Conservation (phyloP, 1,140 invertebrate genomes). For the Plectus sambesii region DNA sequence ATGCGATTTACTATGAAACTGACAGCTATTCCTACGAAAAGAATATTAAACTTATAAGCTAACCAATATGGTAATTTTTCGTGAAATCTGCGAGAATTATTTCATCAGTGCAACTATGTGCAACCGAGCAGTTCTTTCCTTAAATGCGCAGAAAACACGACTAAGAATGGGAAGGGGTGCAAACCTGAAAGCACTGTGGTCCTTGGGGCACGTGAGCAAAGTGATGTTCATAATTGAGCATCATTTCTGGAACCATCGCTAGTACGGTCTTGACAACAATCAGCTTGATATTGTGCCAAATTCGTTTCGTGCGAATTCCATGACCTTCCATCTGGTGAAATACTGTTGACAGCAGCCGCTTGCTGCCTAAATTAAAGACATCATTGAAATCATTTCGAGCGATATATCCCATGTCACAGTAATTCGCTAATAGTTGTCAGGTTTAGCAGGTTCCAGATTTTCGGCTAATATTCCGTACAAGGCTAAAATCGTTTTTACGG, state of each 20-base stretch:
- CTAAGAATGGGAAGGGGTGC: conserved; percentile 8
- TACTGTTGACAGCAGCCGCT: conserved; percentile 49
- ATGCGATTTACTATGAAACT: too few species aligned
- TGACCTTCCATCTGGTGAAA: conserved; percentile 45
- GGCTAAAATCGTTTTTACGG: too few species aligned
- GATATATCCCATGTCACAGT: too few species aligned
- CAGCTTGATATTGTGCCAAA: conserved; percentile 49
- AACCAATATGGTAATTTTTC: too few species aligned
- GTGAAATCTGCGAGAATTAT: too few species aligned
- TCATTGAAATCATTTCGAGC: conserved; percentile 1
- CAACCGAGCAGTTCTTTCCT: not conserved
- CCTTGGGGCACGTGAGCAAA: conserved; percentile 44
- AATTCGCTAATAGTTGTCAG: too few species aligned
- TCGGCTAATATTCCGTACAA: too few species aligned
- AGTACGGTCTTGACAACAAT: conserved; percentile 52
- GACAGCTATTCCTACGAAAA: too few species aligned
- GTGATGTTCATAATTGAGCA: conserved; percentile 47
- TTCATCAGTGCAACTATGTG: too few species aligned
- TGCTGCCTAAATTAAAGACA: conserved; percentile 47
- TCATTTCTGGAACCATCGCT: conserved; percentile 50
- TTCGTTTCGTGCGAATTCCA: conserved; percentile 44
- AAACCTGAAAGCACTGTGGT: conserved; percentile 50
- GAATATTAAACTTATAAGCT: too few species aligned
- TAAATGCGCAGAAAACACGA: too few species aligned
- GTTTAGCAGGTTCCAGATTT: too few species aligned